Base-by-base conservation (phyloP, 35 echinoderm and acorn worm species). In the Strongylocentrotus purpuratus region DNA sequence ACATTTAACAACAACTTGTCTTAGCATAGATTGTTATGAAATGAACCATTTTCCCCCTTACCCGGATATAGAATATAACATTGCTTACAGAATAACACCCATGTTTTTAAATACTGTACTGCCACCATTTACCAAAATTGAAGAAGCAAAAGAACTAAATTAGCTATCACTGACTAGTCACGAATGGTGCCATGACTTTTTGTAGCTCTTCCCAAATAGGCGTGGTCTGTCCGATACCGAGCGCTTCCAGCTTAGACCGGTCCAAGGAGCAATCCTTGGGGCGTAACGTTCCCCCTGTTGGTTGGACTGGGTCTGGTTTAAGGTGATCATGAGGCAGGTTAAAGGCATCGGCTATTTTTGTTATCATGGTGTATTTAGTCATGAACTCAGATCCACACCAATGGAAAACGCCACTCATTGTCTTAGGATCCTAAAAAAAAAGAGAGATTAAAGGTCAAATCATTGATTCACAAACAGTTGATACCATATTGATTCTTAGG, bases 321-420 rank as follows among this genome's bases (percentile, higher is more conserved):
- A 99, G 45, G 90, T 99, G 98, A 25, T 99, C 95, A 60, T 93
- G 88, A 61, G 96, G 88, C 0, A 99, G 90, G 32, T 95, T 65
- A 86, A 99, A 97, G 28, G 95, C 59, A 32, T 99, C 96, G 31
- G 94, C 96, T 46, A 99, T 97, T 4, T 61, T 90, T 5, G 88
- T 92, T 33, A 95, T 92, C 97, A 99, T 97, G 65, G 94, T 45
- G 90, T 97, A 96, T 52, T 97, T 97, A 46, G 98, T 99, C 41
- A 97, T 88, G 33, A 85, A 59, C 46, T 99, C 97, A 61, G 95
- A 85, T 18, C 92, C 88, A 87, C 96, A 95, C 98, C 98, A 99
- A 58, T 99, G 98, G 87, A 95, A 99, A 31, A 97, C 95, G 33
- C 95, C 95, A 31, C 91, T 96, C n/a, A 97, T 87, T 55, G 94